Evolutionary conservation across 2,113 vertebrate species (phyloP), one percentile per base, ranked within the genome.

Genomic region (Sclerurus mexicanus): DNA sequence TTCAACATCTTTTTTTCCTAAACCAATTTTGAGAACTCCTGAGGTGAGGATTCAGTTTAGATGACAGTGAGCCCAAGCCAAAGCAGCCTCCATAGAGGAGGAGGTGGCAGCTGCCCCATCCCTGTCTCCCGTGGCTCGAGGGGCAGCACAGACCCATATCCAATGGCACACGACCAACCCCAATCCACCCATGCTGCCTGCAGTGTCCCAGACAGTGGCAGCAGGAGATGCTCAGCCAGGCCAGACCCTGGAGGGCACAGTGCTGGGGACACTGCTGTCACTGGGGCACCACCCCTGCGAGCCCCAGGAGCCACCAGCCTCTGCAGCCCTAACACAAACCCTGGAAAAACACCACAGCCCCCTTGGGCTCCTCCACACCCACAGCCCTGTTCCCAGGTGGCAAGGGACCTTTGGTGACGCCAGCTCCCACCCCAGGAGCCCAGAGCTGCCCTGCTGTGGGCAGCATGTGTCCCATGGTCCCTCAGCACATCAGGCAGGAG

Each of bases 391-490:
- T 35, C 55, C 33, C 31, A 13, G 27, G 40, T 21, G 74, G 72
- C 44, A 40, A n/a, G 52, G 74, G 62, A 55, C 47, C 9, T 0
- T 3, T 0, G 1, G 24, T 46, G 80, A 58, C 1, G 1, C 9
- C 28, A 13, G 50, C 16, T n/a, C 39, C 74, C 39, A 42, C 46
- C 25, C 39, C 14, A 17, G 46, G 39, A 60, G 46, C 39, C 46
- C n/a, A 52, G 39, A 35, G 55, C 35, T 49, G 27, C 68, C 60
- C 75, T 17, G 18, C 49, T 20, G 30, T 4, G 6, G 30, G 31
- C 62, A 68, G 62, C 31, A 44, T 11, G 1, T 19, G 35, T 60
- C 35, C 25, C 20, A 7, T 1, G 15, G 14, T 31, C 10, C 39
- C 35, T 0, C 1, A 0, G 53, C 53, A 24, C 47, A 11, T 8